Evolutionary conservation across 1,140 invertebrate species (phyloP).

Genomic region (Drosophila quadrilineata): DNA sequence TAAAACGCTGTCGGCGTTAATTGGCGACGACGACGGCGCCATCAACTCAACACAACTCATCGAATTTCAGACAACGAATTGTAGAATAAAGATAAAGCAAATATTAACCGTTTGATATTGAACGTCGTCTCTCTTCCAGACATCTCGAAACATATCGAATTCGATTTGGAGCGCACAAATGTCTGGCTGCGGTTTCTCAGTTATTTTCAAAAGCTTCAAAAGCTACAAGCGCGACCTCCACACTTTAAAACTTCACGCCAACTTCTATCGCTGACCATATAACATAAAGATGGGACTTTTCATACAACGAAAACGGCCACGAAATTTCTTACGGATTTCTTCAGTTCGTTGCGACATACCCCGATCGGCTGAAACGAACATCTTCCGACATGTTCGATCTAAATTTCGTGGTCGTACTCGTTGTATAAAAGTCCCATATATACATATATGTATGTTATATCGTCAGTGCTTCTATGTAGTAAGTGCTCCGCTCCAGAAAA

Average conservation of each 20-base stretch:
- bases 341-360: too few relatives aligned
- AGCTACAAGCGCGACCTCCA: conserved; percentile 15
- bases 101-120: conserved; percentile 12
- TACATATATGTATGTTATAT: too few relatives aligned
- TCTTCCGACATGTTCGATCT: too few relatives aligned
- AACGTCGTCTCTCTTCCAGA: conserved; percentile 10
- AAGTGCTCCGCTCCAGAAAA: conserved; percentile 38
- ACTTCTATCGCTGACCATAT: too few relatives aligned
- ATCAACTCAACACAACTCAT: conserved; percentile 18
- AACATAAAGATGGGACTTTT: too few relatives aligned
- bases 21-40: conserved; percentile 26
- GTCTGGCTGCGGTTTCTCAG: conserved; percentile 39
- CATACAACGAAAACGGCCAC: too few relatives aligned
- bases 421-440: too few relatives aligned
- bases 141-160: conserved; percentile 27
- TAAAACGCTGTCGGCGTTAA: conserved; percentile 22
- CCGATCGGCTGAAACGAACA: too few relatives aligned
- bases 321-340: too few relatives aligned
- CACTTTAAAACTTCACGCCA: conserved; percentile 1
- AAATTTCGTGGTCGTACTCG: too few relatives aligned
- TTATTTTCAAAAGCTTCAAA: conserved; percentile 10
- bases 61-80: conserved; percentile 23
- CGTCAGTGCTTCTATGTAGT: too few relatives aligned
- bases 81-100: conserved; percentile 4
- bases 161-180: conserved; percentile 15